Conservation (phyloP, 2,888 invertebrate genomes). For the Liposcelis brunnea region DNA sequence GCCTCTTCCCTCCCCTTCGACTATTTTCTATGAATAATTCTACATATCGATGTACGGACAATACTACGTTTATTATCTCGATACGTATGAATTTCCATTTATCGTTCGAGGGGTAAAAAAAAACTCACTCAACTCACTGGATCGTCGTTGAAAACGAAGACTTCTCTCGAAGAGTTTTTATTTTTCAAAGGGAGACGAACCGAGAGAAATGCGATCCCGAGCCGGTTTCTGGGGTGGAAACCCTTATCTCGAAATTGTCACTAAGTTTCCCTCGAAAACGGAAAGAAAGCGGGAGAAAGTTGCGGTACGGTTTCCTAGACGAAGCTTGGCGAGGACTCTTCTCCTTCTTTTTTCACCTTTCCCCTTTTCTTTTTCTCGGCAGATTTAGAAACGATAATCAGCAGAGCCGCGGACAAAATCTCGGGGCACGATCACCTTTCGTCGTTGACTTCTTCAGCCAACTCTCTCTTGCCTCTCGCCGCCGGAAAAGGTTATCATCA, state of each 20-base stretch:
- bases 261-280: too few species aligned
- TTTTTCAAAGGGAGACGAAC: neutral
- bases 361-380: constrained; percentile 9
- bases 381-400: constrained; percentile 12
- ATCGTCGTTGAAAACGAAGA: too few species aligned
- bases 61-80: constrained; percentile 1
- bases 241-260: too few species aligned
- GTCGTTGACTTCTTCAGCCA: constrained; percentile 6
- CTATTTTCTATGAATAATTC: neutral
- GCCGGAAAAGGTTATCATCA: constrained; percentile 6
- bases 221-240: too few species aligned
- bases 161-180: too few species aligned
- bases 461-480: neutral
- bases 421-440: constrained; percentile 13
- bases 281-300: too few species aligned
- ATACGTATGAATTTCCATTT: neutral
- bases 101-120: neutral
- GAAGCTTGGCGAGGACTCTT: too few species aligned
- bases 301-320: too few species aligned
- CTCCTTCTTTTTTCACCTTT: too few species aligned
- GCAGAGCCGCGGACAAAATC: constrained; percentile 12
- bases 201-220: too few species aligned
- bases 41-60: constrained; percentile 6
- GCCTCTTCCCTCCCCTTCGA: constrained; percentile 1
- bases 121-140: too few species aligned